Conservation (phyloP, 2,888 invertebrate species). For the Apodemia zela region DNA sequence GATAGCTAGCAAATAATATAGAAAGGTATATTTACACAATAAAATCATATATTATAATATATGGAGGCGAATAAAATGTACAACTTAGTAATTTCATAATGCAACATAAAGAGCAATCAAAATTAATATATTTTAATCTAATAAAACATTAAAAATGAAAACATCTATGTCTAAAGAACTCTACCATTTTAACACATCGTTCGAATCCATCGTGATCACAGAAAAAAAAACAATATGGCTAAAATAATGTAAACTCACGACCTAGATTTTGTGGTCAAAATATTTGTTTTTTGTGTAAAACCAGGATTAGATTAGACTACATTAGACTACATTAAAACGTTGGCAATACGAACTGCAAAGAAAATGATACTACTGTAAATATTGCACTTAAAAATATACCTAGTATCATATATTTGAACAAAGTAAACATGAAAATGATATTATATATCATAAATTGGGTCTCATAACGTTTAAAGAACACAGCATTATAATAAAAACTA, state of each 20-base stretch:
- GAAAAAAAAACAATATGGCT: constrained; percentile 42
- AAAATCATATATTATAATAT: constrained; percentile 43
- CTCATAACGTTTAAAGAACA: neutral
- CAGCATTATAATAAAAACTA: neutral
- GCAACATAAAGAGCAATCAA: constrained; percentile 43
- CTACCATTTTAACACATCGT: constrained; percentile 52
- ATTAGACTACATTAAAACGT: neutral
- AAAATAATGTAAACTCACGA: neutral
- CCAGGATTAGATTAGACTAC: neutral
- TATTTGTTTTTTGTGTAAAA: neutral
- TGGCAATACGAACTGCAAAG: neutral
- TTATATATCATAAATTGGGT: constrained; percentile 64
- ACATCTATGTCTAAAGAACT: constrained; percentile 43
- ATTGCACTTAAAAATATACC: constrained; percentile 56
- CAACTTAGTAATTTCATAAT: constrained; percentile 63
- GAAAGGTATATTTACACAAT: constrained; percentile 70
- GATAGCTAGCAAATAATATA: constrained; percentile 66
- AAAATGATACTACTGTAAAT: constrained; percentile 34
- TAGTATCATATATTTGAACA: constrained; percentile 50
- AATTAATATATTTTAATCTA: constrained; percentile 28
- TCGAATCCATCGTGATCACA: constrained; percentile 56
- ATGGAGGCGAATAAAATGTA: constrained; percentile 67
- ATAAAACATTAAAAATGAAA: constrained; percentile 25
- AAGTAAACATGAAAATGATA: constrained; percentile 57
- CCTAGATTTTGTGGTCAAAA: constrained; percentile 38